Conservation (phyloP, 2,888 invertebrate genomes). For the Polylopha cassiicola region DNA sequence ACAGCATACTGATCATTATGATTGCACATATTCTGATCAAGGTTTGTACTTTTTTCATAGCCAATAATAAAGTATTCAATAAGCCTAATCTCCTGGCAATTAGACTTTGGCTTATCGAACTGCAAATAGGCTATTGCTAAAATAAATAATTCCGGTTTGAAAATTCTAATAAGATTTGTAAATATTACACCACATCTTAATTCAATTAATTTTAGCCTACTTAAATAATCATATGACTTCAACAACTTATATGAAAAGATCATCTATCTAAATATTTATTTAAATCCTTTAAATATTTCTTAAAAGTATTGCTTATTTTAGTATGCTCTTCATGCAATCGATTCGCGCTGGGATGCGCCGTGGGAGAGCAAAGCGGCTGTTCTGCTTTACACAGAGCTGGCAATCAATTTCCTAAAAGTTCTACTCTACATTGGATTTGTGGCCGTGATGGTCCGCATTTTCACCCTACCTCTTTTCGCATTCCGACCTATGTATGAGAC, state of each 20-base stretch:
- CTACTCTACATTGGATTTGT: slow-evolving; percentile 95
- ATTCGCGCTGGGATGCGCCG: slow-evolving; percentile 94
- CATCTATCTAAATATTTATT: not conserved
- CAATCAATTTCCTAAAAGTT: slow-evolving; percentile 91
- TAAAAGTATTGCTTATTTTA: slow-evolving; percentile 35
- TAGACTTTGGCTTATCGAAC: too few species aligned
- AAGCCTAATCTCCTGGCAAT: too few species aligned
- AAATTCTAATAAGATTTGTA: too few species aligned
- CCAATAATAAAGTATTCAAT: too few species aligned
- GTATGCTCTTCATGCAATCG: slow-evolving; percentile 85
- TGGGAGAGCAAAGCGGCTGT: slow-evolving; percentile 99
- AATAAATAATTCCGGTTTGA: too few species aligned
- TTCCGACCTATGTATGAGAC: slow-evolving; percentile 99
- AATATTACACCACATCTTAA: too few species aligned
- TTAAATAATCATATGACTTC: too few species aligned
- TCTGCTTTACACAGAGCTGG: slow-evolving; percentile 95
- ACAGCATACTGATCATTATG: slow-evolving; percentile 96
- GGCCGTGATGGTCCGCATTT: slow-evolving; percentile 96
- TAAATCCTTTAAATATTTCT: not conserved
- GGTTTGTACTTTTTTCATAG: slow-evolving; percentile 79
- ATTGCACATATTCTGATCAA: slow-evolving; percentile 95
- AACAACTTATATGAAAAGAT: too few species aligned
- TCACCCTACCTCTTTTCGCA: slow-evolving; percentile 98
- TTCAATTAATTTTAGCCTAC: too few species aligned
- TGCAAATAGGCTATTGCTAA: too few species aligned